These are phyloP conservation scores for Mesoclemmys tuberculata DNA, from an alignment of 2,113 vertebrate genomes.

Conservation along the genomic window DNA sequence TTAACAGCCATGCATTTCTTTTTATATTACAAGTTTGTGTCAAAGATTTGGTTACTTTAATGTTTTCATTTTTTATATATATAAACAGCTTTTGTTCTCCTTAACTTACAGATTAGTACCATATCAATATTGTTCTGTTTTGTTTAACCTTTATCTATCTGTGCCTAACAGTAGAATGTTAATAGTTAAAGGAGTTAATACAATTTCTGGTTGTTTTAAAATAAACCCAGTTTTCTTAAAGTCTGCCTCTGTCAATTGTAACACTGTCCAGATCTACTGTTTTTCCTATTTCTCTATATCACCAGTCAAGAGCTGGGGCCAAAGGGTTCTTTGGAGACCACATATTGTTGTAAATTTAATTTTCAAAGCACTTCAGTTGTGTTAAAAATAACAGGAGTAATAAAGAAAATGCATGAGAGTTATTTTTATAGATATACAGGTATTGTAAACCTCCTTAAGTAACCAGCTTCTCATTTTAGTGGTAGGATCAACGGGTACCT, in stretches of 20 bases:
- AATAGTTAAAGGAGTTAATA: background rate
- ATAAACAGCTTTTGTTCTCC: background rate
- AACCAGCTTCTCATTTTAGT: background rate
- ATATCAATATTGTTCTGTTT: background rate
- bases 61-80: background rate
- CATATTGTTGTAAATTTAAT: background rate
- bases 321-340: background rate
- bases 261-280: fast-evolving
- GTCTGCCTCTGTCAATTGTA: background rate
- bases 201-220: background rate
- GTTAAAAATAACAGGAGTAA: background rate
- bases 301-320: background rate
- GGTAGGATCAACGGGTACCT: background rate
- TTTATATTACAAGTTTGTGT: background rate
- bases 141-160: background rate
- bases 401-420: background rate
- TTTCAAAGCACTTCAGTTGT: background rate
- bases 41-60: background rate
- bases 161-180: background rate
- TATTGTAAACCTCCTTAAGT: background rate
- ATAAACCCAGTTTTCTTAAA: background rate
- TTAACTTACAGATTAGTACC: background rate
- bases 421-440: fast-evolving
- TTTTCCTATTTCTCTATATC: background rate
- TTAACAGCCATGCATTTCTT: background rate